Percentiles rank a stretch among this genome's conserved stretches.
Conservation (phyloP, 2,888 invertebrate species). For the Eurois occulta region DNA sequence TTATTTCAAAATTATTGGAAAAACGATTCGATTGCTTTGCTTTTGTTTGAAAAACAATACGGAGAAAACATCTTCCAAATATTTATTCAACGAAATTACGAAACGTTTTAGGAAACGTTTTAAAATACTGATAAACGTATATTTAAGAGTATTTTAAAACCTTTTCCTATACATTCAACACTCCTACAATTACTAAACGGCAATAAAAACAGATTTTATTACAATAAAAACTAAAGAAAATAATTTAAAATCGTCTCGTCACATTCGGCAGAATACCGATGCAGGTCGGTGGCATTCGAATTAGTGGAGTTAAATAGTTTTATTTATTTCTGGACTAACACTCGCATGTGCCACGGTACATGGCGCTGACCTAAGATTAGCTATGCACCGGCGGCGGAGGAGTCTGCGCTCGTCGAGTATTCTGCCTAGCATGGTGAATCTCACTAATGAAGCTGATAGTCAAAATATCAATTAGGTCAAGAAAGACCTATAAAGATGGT, state of each 20-base stretch:
- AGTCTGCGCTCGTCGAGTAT: conserved; percentile 9
- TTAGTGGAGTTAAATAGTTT: conserved; percentile 65
- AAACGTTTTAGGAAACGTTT: conserved; percentile 14
- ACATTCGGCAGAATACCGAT: conserved; percentile 47
- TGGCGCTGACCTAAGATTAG: conserved; percentile 17
- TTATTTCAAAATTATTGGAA: conserved; percentile 26
- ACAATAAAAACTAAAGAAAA: conserved; percentile 33
- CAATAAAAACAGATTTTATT: conserved; percentile 49
- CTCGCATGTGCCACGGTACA: conserved; percentile 73
- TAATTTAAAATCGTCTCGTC: conserved; percentile 30
- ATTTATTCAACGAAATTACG: background rate
- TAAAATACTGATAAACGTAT: conserved; percentile 20
- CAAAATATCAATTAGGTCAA: background rate
- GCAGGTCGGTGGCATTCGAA: conserved; percentile 53
- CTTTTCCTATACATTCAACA: no score
- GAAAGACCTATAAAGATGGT: background rate
- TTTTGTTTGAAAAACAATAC: conserved; percentile 26
- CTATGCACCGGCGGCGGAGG: conserved; percentile 9
- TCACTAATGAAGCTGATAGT: conserved; percentile 19
- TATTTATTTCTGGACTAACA: conserved; percentile 71
- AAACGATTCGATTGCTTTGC: conserved; percentile 26
- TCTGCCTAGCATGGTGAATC: conserved; percentile 49
- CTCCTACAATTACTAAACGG: conserved; percentile 36
- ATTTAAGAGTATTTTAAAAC: no score
- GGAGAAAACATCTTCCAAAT: background rate